A percentile compares a stretch with the other conserved stretches of the same genome.
phyloP scores from a whole-genome alignment of 2,888 invertebrate genomes.

The Odontocolon sp. region DNA sequence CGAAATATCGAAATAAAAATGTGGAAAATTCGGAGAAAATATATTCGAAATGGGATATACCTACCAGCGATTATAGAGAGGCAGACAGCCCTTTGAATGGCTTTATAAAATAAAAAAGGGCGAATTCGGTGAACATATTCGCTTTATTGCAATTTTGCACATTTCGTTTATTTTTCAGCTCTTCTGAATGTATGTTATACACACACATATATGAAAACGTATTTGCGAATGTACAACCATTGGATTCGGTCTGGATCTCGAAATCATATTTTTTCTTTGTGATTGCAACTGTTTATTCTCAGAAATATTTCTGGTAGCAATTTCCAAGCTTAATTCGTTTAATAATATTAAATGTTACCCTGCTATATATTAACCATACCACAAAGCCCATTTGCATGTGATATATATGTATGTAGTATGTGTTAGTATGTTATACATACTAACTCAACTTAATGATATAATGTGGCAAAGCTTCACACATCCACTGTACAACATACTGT shows the following conservation, averaged over 20 bases:
- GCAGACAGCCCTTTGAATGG: too few relatives aligned
- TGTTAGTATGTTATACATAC: background rate
- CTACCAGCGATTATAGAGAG: too few relatives aligned
- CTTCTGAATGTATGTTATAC: too few relatives aligned
- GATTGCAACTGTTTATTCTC: background rate
- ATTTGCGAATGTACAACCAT: background rate
- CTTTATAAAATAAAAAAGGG: too few relatives aligned
- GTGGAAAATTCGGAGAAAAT: too few relatives aligned
- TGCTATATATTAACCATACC: background rate
- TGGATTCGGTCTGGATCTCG: slow-evolving; percentile 11
- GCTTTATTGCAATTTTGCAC: too few relatives aligned
- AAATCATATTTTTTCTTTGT: slow-evolving; percentile 46
- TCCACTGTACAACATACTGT: background rate
- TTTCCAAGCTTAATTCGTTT: background rate
- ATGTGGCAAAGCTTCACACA: slow-evolving; percentile 21
- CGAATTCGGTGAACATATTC: too few relatives aligned
- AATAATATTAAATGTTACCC: background rate
- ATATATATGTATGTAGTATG: background rate
- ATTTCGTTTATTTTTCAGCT: background rate
- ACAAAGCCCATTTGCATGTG: background rate
- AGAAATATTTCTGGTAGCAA: background rate
- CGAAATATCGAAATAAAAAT: too few relatives aligned
- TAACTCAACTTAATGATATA: slow-evolving; percentile 14
- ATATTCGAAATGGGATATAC: too few relatives aligned
- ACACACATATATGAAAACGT: background rate